These are phyloP conservation scores for Naso thynnoides DNA, from an alignment of 2,797 vertebrate species.

Conservation along the genomic window DNA sequence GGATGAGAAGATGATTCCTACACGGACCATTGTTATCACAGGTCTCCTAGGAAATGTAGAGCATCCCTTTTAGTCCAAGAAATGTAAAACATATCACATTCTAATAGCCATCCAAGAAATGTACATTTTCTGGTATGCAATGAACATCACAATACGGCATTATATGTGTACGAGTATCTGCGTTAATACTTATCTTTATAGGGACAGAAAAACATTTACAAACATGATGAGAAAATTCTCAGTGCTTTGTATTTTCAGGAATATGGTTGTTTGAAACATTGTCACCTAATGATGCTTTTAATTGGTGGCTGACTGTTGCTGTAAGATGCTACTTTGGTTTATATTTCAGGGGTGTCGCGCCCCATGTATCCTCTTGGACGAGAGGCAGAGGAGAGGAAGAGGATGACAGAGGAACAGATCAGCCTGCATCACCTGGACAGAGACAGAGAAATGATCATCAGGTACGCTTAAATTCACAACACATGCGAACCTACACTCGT, in stretches of 20 bases:
- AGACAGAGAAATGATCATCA: constrained; percentile 92
- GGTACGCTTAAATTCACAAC: constrained; percentile 74
- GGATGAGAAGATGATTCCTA: neutral
- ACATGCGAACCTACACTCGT: constrained; percentile 3
- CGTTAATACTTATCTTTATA: neutral
- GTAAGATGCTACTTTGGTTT: constrained; percentile 28
- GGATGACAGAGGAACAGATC: constrained; percentile 91
- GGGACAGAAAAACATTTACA: neutral
- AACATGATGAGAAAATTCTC: neutral
- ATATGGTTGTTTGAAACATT: neutral
- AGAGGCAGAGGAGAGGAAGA: constrained; percentile 91
- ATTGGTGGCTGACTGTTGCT: constrained; percentile 6
- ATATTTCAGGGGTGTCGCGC: constrained; percentile 81
- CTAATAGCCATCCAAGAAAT: neutral
- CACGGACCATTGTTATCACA: neutral
- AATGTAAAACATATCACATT: neutral
- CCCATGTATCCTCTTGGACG: constrained; percentile 88
- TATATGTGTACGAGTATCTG: neutral
- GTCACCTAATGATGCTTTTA: neutral
- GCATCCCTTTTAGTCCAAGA: neutral
- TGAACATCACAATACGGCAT: neutral
- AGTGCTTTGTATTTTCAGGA: neutral
- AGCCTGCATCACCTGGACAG: constrained; percentile 87
- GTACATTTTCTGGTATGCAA: neutral
- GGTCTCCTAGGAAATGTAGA: neutral